These are phyloP conservation scores for Galeruca laticollis DNA, from an alignment of 2,888 invertebrate species.

Conservation along the genomic window DNA sequence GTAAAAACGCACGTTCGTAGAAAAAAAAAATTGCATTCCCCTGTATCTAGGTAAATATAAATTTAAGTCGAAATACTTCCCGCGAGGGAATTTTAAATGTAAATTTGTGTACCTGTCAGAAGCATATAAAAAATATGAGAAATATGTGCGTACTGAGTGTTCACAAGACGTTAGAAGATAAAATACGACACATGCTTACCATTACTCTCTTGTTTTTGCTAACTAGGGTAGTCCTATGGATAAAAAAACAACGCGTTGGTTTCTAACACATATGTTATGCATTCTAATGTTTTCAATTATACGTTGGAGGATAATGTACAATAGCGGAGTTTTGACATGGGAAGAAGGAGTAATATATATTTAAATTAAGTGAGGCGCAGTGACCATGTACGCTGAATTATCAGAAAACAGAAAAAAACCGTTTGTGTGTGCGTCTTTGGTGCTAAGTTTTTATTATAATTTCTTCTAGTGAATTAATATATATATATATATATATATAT, in stretches of 20 bases:
- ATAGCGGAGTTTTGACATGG: neutral
- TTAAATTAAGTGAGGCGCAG: neutral
- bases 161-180: constrained; percentile 17
- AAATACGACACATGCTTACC: constrained; percentile 23
- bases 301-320: neutral
- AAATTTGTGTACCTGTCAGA: constrained; percentile 25
- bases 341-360: neutral
- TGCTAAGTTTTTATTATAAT: too few species aligned
- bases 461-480: too few species aligned
- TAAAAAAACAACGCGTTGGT: constrained; percentile 28
- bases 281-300: constrained; percentile 13
- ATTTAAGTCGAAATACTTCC: neutral
- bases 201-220: constrained; percentile 22
- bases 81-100: constrained; percentile 1
- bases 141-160: constrained; percentile 7
- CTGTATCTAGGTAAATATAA: too few species aligned
- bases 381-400: too few species aligned
- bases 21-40: too few species aligned
- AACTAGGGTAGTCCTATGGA: constrained; percentile 22
- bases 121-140: constrained; percentile 6
- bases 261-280: constrained; percentile 18
- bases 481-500: too few species aligned
- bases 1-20: too few species aligned
- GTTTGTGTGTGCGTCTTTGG: too few species aligned
- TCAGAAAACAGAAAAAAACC: too few species aligned